Evolutionary conservation across 2,888 invertebrate species (phyloP), one percentile per base, ranked within the genome.

Genomic region (Eledona agricola): DNA sequence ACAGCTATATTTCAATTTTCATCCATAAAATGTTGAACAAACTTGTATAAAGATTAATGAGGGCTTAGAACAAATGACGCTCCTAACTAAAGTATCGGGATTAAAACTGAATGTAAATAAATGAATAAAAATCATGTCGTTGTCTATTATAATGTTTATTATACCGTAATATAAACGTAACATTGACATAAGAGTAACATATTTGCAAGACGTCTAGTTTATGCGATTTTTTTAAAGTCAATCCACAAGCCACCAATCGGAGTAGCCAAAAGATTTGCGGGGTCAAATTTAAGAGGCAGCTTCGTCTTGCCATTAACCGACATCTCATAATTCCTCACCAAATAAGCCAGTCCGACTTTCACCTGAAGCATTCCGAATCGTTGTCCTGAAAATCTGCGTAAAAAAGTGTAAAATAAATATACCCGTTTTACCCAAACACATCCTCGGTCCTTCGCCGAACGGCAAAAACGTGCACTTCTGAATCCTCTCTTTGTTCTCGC

Each of bases 261-360:
- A 2, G 56, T 51, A 2, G 58, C 23, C 5, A 67, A 26, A 3
- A 64, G 28, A 12, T 54, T 59, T 7, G 50, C 49, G 1, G 66
- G 64, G 54, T 70, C 64, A 11, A 62, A 52, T 26, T 63, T 55
- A 5, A 70, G 32, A 1, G 67, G 68, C 11, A 55, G 46, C 23
- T 58, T 51, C 1, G 71, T 67, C 55, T 67, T 67, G 5, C 60
- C 37, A 34, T 69, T 63, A 0, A 75, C 57, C 1, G 67, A 65
- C 4, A 76, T 55, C 40, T 68, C 64, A 51, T 69, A 75, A 31
- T 73, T 69, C 4, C 58, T 58, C 1, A 78, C 38, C 5, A 76
- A 61, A 20, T 68, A 64, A 3, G 70, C 64, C 0, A 77, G 26
- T 2, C 74, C 77, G 0, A 74, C 43, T 67, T 77, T 78, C 0